phyloP scores from a whole-genome alignment of 2,113 vertebrate genomes.

The Rhinogobius similis region DNA sequence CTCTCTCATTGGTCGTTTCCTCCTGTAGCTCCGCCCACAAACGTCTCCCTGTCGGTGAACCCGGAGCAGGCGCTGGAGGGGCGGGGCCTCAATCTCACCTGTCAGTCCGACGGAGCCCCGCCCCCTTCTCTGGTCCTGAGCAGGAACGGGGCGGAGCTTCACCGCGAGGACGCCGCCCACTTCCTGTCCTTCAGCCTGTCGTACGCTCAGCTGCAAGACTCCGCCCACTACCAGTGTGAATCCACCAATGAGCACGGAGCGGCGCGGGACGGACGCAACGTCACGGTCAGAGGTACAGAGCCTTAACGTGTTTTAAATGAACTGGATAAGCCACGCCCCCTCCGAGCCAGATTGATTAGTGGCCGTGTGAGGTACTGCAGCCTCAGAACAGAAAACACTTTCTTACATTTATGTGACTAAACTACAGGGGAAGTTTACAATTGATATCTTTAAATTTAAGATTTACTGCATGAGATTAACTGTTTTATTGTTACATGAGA shows the following conservation, averaged over 20 bases:
- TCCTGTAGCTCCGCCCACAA: slow-evolving; percentile 69
- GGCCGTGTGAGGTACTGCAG: too few relatives aligned
- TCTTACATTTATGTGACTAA: too few relatives aligned
- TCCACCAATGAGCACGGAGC: slow-evolving; percentile 55
- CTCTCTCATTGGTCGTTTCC: not conserved
- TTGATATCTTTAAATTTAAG: too few relatives aligned
- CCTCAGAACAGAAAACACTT: too few relatives aligned
- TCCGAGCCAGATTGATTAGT: too few relatives aligned
- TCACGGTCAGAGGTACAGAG: slow-evolving; percentile 51
- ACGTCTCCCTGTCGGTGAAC: slow-evolving; percentile 58
- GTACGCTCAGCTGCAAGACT: slow-evolving; percentile 33
- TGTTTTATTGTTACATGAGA: too few relatives aligned
- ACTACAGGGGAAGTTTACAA: too few relatives aligned
- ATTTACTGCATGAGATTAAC: too few relatives aligned
- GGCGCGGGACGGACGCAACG: slow-evolving; percentile 14
- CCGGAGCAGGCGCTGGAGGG: slow-evolving; percentile 60
- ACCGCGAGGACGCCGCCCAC: slow-evolving; percentile 11
- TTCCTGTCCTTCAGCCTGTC: slow-evolving; percentile 33
- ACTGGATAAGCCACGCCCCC: too few relatives aligned
- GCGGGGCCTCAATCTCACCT: slow-evolving; percentile 56
- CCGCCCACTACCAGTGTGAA: slow-evolving; percentile 58
- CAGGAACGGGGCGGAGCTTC: slow-evolving; percentile 58
- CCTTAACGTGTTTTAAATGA: too few relatives aligned
- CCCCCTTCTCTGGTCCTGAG: slow-evolving; percentile 66
- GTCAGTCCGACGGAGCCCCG: slow-evolving; percentile 49